These are phyloP conservation scores for Prinia subflava DNA, from an alignment of 2,113 vertebrate species.

Conservation along the genomic window DNA sequence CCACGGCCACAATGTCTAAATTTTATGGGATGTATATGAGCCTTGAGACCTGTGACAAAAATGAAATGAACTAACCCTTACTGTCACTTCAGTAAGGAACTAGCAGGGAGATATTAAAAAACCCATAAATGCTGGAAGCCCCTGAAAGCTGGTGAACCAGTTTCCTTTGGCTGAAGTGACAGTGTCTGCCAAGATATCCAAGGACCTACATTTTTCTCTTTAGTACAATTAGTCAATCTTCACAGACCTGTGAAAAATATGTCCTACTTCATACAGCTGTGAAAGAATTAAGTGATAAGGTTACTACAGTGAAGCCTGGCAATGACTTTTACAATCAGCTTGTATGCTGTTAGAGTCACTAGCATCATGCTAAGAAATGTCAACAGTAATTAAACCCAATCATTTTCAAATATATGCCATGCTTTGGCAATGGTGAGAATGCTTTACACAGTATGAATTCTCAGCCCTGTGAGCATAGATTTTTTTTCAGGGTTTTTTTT, in stretches of 20 bases:
- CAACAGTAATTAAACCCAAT: conserved; percentile 3
- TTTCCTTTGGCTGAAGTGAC: conserved; percentile 26
- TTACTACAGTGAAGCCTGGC: background rate
- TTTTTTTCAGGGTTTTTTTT: background rate
- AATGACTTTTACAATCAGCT: background rate
- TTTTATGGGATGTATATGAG: background rate
- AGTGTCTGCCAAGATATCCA: conserved; percentile 20
- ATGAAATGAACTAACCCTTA: background rate
- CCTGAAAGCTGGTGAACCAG: background rate
- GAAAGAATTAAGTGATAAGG: background rate
- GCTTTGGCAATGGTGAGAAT: background rate
- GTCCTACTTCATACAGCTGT: background rate
- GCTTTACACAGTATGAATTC: background rate
- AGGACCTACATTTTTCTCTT: background rate
- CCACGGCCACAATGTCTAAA: background rate
- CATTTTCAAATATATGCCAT: background rate
- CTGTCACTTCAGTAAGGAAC: background rate
- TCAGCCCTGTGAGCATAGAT: background rate
- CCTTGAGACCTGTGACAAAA: background rate
- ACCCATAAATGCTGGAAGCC: background rate
- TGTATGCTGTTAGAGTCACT: background rate
- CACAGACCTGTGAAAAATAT: conserved; percentile 8
- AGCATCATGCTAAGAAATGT: conserved; percentile 9
- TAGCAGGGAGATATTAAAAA: background rate
- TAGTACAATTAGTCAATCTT: conserved; percentile 39